Conservation (phyloP, 2,888 invertebrate genomes). For the Malthinus flaveolus region DNA sequence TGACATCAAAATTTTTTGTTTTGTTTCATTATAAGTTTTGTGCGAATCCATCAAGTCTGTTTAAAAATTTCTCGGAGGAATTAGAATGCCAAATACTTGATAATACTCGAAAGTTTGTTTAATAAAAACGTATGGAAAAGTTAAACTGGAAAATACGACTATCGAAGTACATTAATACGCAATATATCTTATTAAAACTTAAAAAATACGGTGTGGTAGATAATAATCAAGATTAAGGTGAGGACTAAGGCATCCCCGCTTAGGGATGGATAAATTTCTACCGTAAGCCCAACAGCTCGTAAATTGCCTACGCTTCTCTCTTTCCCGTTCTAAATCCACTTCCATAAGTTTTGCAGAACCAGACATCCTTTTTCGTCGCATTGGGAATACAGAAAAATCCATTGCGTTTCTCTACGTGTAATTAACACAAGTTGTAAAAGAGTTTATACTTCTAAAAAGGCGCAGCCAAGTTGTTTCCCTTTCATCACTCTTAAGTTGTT, state of each 20-base stretch:
- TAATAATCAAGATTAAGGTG: conserved; percentile 53
- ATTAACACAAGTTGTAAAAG: conserved; percentile 10
- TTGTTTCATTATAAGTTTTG: background rate
- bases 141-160: too few species aligned
- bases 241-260: conserved; percentile 41
- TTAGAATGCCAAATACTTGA: too few species aligned
- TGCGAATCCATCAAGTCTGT: too few species aligned
- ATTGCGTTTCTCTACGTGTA: conserved; percentile 14
- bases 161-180: background rate
- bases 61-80: too few species aligned
- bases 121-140: too few species aligned
- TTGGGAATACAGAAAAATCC: conserved; percentile 21
- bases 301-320: conserved; percentile 45
- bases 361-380: conserved; percentile 26
- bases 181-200: conserved; percentile 8
- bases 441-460: conserved; percentile 1
- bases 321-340: conserved; percentile 46
- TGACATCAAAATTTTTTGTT: background rate
- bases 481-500: background rate
- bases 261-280: conserved; percentile 48
- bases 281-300: conserved; percentile 50
- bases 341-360: conserved; percentile 45
- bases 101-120: too few species aligned
- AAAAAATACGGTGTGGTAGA: conserved; percentile 35
- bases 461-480: background rate